Percentiles rank a stretch among this genome's conserved stretches.
phyloP scores from a whole-genome alignment of 2,888 invertebrate species.

The Spatulosminthurus flaviceps region DNA sequence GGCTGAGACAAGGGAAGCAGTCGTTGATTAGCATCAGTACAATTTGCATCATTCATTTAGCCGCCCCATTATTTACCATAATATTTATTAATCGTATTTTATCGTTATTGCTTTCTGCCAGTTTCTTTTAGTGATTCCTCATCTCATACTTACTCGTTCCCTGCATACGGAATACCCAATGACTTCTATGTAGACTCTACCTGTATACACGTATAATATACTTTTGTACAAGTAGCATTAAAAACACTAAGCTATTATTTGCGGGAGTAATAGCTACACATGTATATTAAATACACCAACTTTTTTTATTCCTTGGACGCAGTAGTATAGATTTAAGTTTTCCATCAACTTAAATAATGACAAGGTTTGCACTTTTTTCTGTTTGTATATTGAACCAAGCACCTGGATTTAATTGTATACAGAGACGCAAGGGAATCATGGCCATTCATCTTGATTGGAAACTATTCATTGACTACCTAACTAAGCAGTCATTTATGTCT shows the following conservation, averaged over 20 bases:
- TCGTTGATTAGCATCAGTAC: conserved; percentile 38
- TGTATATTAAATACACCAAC: neutral
- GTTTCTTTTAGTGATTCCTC: conserved; percentile 16
- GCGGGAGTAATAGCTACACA: neutral
- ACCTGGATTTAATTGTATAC: conserved; percentile 8
- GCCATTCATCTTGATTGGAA: conserved; percentile 53
- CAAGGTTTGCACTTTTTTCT: conserved; percentile 29
- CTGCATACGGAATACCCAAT: neutral
- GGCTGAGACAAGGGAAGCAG: conserved; percentile 36
- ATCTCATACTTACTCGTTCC: neutral
- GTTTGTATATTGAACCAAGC: conserved; percentile 28
- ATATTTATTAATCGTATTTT: conserved; percentile 46
- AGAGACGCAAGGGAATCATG: conserved; percentile 30
- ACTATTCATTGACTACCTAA: conserved; percentile 13
- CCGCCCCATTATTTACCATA: conserved; percentile 45
- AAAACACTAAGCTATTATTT: neutral
- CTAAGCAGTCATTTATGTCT: conserved; percentile 1
- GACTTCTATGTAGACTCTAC: no score
- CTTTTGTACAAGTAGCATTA: no score
- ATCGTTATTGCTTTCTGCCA: conserved; percentile 37
- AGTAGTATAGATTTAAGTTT: conserved; percentile 11
- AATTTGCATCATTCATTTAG: conserved; percentile 37
- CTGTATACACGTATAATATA: no score
- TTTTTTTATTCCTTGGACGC: neutral
- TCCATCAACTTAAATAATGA: conserved; percentile 34